These are phyloP conservation scores for Cercopithecus hamlyni DNA, from an alignment of 2,797 vertebrate species.

Conservation along the genomic window DNA sequence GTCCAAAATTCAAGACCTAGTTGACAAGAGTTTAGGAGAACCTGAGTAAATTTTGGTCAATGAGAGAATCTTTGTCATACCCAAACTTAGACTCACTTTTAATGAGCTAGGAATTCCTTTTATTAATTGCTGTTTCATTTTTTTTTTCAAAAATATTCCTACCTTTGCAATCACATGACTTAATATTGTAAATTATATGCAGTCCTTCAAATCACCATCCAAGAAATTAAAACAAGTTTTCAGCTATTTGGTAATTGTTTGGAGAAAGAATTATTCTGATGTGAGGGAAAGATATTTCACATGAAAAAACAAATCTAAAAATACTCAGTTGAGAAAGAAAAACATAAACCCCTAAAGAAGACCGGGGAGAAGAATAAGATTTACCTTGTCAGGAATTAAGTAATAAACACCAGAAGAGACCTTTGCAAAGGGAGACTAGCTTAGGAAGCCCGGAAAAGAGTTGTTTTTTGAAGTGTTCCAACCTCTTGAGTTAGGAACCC, in stretches of 20 bases:
- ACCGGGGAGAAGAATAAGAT: background rate
- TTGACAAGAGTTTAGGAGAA: background rate
- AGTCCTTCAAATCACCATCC: background rate
- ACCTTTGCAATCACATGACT: background rate
- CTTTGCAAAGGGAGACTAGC: background rate
- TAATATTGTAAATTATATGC: constrained; percentile 10
- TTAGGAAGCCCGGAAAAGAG: constrained; percentile 22
- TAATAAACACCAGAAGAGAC: background rate
- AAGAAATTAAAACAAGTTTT: constrained; percentile 62
- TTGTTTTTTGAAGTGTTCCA: background rate
- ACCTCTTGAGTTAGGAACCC: background rate
- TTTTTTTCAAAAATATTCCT: background rate
- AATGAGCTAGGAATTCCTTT: background rate
- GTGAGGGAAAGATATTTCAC: constrained; percentile 64
- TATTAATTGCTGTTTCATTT: background rate
- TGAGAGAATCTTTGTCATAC: background rate
- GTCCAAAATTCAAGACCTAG: background rate
- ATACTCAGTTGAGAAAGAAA: constrained; percentile 48
- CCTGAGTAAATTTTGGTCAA: background rate
- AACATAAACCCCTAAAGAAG: background rate
- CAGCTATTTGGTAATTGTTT: constrained; percentile 70
- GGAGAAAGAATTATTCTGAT: constrained; percentile 14
- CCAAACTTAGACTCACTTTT: background rate
- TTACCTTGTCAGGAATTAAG: background rate
- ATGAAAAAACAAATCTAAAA: constrained; percentile 57